Base-by-base conservation (phyloP, 2,797 vertebrate species). In the Gymnodraco acuticeps region DNA sequence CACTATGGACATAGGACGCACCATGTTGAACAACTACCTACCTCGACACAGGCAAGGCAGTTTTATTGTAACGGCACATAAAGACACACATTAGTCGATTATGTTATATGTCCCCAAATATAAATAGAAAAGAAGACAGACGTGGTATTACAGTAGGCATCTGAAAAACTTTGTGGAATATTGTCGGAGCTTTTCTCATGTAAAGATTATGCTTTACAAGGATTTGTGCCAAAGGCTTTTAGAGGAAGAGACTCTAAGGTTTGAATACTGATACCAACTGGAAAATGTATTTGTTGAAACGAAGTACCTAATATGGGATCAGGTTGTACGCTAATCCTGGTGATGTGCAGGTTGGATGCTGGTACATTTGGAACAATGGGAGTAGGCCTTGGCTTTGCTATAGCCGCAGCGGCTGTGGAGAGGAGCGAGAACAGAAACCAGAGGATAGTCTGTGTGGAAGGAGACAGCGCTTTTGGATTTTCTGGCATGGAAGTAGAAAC, bases 311-410 rank as follows among this genome's bases (percentile, higher is more conserved):
- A 17, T 41, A 4, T 5, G 5, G n/a, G 17, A 17, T 16, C 13
- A 11, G n/a, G 6, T 58, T 53, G 33, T 75, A 58, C 5, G 19
- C 27, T 80, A 15, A 75, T 64, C 16, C 14, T 64, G 19, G 14
- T 10, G 53, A 70, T 43, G 53, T 80, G 38, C 80, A 94, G 98
- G 90, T 94, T 99, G 72, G 98, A 99, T 86, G 98, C 98, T 10
- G 98, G 98, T 19, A 98, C 98, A 3, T 99, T 99, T 73, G 98
- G 98, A 73, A 99, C 98, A 0, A 99, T 99, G 98, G 98, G 98
- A 75, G 97, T 99, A 0, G 98, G 98, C 1, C 94, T 97, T 38
- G 98, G 97, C 61, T 99, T 99, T 88, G 97, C 97, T 45, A 94
- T 99, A 66, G 98, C 98, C 51, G 97, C 98, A 76, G 97, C 97